phyloP scores from a whole-genome alignment of 2,113 vertebrate genomes.

The Etheostoma cragini region DNA sequence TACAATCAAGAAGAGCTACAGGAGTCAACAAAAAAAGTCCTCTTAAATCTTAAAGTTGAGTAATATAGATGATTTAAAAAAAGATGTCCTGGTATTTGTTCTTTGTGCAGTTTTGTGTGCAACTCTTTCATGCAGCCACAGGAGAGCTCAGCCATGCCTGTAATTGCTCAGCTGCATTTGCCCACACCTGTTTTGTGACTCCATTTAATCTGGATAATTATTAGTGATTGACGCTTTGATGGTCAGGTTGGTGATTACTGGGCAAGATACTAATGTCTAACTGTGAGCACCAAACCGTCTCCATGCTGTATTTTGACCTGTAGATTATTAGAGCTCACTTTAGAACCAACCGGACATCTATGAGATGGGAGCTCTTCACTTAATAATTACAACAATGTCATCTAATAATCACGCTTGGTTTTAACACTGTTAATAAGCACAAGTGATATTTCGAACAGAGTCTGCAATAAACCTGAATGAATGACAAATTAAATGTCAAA shows the following conservation, averaged over 20 bases:
- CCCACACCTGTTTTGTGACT: not conserved
- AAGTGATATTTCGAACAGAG: not conserved
- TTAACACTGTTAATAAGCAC: not conserved
- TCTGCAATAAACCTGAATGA: not conserved
- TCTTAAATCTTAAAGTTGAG: not conserved
- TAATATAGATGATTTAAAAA: no score
- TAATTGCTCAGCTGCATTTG: not conserved
- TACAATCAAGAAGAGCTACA: not conserved
- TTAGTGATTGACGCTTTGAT: not conserved
- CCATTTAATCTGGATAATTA: not conserved
- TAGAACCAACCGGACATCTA: not conserved
- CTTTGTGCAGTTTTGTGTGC: not conserved
- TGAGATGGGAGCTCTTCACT: not conserved
- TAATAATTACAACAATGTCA: not conserved
- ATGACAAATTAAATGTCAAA: not conserved
- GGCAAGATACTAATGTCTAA: not conserved
- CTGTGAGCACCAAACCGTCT: not conserved
- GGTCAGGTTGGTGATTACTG: not conserved
- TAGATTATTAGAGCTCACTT: conserved; percentile 4
- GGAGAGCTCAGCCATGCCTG: not conserved
- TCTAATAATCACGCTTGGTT: not conserved
- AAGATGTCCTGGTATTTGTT: not conserved
- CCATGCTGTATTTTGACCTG: not conserved
- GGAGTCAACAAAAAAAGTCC: not conserved
- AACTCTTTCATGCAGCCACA: not conserved